Base-by-base conservation (phyloP, 2,888 invertebrate genomes). In the Frankliniella intonsa region DNA sequence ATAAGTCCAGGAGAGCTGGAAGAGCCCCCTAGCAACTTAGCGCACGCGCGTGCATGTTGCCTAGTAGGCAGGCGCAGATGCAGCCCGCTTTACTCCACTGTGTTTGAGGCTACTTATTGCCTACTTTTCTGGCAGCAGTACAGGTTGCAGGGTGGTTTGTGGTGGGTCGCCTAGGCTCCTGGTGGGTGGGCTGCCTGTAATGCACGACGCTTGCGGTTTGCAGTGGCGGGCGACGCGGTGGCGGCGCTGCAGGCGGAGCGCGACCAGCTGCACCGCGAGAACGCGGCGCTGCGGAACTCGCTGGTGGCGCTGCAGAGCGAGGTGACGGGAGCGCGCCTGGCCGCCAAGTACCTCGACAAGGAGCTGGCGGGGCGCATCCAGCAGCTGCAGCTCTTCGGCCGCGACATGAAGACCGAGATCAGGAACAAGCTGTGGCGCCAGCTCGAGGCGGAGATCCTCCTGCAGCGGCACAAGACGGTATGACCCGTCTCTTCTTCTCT, bases 321-420 rank as follows among this genome's bases (percentile, higher is more conserved):
- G 88, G 92, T 96, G 11, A 95, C 94, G 86, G 95, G 95, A 76
- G 95, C 95, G 19, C 91, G 94, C 86, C 89, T 96, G 84, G 95
- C 95, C 14, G 95, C 95, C 17, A 95, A 95, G 86, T 96, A 96
- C 87, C 88, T 96, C 84, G 95, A 96, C 87, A 96, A 96, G 87
- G 95, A 95, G 87, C 88, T 95, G 83, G 94, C 95, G 55, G 91
- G 91, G 83, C 89, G 95, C 86, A 96, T 96, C 88, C 95, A 96
- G 87, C 96, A 96, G 88, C 90, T 96, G 84, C 96, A 96, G 87
- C 89, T 96, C 81, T 89, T 96, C 84, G 94, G 92, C 87, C 82
- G 85, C 51, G 95, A 95, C 86, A 93, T 95, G 93, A 90, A 93
- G 79, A 92, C 94, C 1, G 93, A 94, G 84, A 91, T 95, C 76